Conservation (phyloP, 1,140 invertebrate genomes). For the Drosophila seguyi region DNA sequence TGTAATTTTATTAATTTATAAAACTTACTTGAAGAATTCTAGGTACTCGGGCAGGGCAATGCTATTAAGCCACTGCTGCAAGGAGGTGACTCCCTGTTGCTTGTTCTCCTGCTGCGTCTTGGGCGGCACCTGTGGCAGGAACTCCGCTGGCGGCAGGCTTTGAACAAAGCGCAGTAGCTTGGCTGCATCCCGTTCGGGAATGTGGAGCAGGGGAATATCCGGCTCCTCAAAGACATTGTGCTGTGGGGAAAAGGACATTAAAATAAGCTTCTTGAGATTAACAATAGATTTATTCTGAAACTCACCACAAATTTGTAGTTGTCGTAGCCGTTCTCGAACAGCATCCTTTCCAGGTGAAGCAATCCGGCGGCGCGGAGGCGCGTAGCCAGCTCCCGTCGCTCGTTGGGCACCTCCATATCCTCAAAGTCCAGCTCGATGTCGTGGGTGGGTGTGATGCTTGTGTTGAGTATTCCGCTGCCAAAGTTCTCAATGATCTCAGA, state of each 20-base stretch:
- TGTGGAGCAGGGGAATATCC: conserved; percentile 94
- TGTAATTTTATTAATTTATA: too few species aligned
- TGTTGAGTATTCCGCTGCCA: conserved; percentile 88
- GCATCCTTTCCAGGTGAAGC: conserved; percentile 92
- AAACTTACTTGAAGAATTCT: conserved; percentile 89
- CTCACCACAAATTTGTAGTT: conserved; percentile 95
- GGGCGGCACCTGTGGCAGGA: conserved; percentile 65
- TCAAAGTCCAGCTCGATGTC: conserved; percentile 81
- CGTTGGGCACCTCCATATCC: conserved; percentile 69
- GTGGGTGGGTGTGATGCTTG: conserved; percentile 76
- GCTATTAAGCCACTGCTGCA: conserved; percentile 92
- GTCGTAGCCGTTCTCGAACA: conserved; percentile 95
- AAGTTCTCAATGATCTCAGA: conserved; percentile 97
- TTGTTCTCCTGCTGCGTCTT: conserved; percentile 76
- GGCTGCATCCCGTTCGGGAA: conserved; percentile 91
- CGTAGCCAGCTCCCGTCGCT: conserved; percentile 66
- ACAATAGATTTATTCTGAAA: background rate
- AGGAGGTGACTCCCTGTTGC: conserved; percentile 85
- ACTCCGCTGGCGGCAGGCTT: conserved; percentile 85
- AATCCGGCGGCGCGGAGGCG: conserved; percentile 90
- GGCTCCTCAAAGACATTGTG: conserved; percentile 91
- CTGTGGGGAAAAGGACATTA: conserved; percentile 1
- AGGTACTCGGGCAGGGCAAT: conserved; percentile 88
- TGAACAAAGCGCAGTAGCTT: conserved; percentile 90
- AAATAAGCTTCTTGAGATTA: background rate